A percentile compares a stretch with the other conserved stretches of the same genome.
Conservation (phyloP, 2,888 invertebrate species). For the Furcula furcula region DNA sequence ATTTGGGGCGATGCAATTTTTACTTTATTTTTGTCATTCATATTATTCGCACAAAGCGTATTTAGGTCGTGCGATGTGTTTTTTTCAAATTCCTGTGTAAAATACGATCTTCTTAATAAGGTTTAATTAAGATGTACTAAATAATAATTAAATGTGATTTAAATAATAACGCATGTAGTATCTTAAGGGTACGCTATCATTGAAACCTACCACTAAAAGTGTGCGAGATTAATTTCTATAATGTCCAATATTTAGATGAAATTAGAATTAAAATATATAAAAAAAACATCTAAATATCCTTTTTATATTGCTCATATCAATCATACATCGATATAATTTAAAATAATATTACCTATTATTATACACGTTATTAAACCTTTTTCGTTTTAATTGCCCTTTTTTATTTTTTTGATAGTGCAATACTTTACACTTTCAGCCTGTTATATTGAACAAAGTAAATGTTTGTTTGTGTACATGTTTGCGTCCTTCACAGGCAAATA, state of each 20-base stretch:
- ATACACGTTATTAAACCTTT: constrained; percentile 29
- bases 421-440: constrained; percentile 30
- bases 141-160: constrained; percentile 54
- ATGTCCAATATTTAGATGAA: constrained; percentile 25
- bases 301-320: constrained; percentile 59
- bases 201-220: constrained; percentile 40
- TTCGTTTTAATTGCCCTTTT: constrained; percentile 28
- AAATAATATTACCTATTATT: too few relatives aligned
- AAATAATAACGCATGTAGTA: constrained; percentile 37
- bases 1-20: constrained; percentile 50
- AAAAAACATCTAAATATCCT: constrained; percentile 9
- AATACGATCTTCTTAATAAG: constrained; percentile 22
- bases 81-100: constrained; percentile 29
- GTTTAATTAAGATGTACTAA: constrained; percentile 24
- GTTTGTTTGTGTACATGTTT: constrained; percentile 17
- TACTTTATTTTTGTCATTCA: constrained; percentile 9
- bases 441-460: constrained; percentile 20
- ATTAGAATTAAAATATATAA: constrained; percentile 7
- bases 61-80: constrained; percentile 12
- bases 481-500: constrained; percentile 12
- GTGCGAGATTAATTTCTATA: constrained; percentile 35
- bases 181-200: constrained; percentile 27
- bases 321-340: constrained; percentile 65
- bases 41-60: constrained; percentile 23
- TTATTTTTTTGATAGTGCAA: constrained; percentile 37